phyloP scores from a whole-genome alignment of 2,797 vertebrate genomes.

The Typhlichthys eigenmanni region DNA sequence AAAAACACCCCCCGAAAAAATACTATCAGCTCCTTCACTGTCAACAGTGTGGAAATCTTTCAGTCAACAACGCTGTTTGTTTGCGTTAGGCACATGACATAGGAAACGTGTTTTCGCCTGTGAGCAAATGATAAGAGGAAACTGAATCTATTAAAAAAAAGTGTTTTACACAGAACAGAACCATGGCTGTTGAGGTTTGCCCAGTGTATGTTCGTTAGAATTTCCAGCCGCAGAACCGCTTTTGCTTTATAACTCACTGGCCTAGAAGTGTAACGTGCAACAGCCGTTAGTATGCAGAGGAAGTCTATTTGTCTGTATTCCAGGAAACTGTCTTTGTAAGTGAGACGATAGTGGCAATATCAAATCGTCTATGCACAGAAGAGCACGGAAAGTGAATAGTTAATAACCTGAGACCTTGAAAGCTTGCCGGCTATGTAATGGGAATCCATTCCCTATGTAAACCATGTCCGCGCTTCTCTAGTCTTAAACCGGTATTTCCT shows the following conservation, averaged over 20 bases:
- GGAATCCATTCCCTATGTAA: no score
- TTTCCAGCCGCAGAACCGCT: no score
- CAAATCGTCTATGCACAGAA: not conserved
- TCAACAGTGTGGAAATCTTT: conserved; percentile 23
- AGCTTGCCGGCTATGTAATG: no score
- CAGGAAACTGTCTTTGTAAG: conserved; percentile 1
- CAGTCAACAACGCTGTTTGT: conserved; percentile 3
- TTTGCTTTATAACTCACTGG: not conserved
- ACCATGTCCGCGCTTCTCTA: no score
- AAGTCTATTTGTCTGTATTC: not conserved
- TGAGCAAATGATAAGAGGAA: not conserved
- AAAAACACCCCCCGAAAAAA: conserved; percentile 4
- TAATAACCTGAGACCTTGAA: not conserved
- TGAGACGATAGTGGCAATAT: not conserved
- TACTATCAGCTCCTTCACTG: conserved; percentile 6
- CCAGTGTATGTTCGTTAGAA: not conserved
- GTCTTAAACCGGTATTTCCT: no score
- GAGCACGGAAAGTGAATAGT: not conserved
- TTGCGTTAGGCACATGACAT: conserved; percentile 20
- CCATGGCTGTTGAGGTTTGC: not conserved
- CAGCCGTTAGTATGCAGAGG: not conserved
- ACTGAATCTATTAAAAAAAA: not conserved
- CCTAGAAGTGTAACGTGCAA: not conserved
- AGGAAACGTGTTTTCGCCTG: conserved; percentile 2
- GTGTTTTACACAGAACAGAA: not conserved